Evolutionary conservation across 2,888 invertebrate species (phyloP), one percentile per base, ranked within the genome.

Genomic region (Pocota personata): DNA sequence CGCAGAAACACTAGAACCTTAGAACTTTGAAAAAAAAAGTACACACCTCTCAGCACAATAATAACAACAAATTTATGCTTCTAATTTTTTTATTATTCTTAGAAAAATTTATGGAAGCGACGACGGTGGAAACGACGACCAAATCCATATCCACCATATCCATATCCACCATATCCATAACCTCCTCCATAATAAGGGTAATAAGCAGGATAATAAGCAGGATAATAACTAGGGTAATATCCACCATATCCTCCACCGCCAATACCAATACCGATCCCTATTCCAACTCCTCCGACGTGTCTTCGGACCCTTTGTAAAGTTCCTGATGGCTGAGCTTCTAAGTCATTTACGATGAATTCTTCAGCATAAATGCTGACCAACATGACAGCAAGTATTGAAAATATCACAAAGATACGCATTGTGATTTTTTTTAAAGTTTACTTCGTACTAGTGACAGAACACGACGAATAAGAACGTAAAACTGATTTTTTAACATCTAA

Each of bases 261-360:
- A 37, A 52, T 58, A 40, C 30, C 50, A 14, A 40, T 3, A 7
- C 43, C 57, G 3, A 50, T 12, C 8, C 80, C 79, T 10, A 64
- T 48, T 16, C 71, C 72, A 5, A 71, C 12, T 43, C 72, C 72
- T 14, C 62, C 80, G 69, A 79, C 46, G 55, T 87, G 87, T 19
- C 87, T 46, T 1, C 67, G 76, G 7, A 58, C 57, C 48, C 76
- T 66, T 7, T 66, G 37, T 6, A n/a, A n/a, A 16, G 1, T 30
- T 30, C 48, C 55, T 12, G 21, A n/a, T 19, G 27, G 76, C 52
- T 73, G 62, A n/a, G 55, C 60, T n/a, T 76, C 50, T 2, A 60
- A 19, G 4, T 69, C 12, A n/a, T 60, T 58, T 7, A 48, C 32
- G 0, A 52, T 8, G 5, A 16, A 8, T 3, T 60, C 27, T 14